Conservation (phyloP, 2,113 vertebrate species). For the Lepus americanus region DNA sequence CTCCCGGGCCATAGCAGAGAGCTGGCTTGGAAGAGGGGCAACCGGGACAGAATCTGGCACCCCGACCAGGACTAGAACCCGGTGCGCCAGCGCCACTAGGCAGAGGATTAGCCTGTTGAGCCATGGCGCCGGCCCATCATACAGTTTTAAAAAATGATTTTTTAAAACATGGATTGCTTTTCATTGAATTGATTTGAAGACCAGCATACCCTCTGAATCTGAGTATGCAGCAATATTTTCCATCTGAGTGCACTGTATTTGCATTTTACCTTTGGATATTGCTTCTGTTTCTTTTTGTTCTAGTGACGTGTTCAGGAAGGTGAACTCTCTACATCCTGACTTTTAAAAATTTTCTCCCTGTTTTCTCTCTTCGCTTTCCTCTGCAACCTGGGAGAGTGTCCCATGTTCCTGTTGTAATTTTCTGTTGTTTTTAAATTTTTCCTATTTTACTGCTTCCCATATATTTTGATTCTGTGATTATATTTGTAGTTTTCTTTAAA, state of each 20-base stretch:
- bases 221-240: background rate
- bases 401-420: background rate
- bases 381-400: background rate
- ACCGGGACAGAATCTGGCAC: too few species aligned
- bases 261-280: background rate
- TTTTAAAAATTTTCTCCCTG: background rate
- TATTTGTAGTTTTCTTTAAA: constrained; percentile 48
- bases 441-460: background rate
- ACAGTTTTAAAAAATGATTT: too few species aligned
- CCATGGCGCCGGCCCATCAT: too few species aligned
- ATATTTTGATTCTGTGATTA: constrained; percentile 40
- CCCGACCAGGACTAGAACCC: too few species aligned
- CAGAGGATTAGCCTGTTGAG: too few species aligned
- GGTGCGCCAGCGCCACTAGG: too few species aligned
- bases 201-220: background rate
- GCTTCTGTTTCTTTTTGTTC: background rate
- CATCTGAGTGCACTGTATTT: background rate
- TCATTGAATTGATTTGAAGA: constrained; percentile 23
- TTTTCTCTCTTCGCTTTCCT: background rate
- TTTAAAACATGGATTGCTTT: background rate
- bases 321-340: background rate
- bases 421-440: background rate
- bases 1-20: too few species aligned
- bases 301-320: background rate
- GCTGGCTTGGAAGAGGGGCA: too few species aligned